A percentile compares a stretch with the other conserved stretches of the same genome.
phyloP scores from a whole-genome alignment of 2,888 invertebrate genomes.

The Phanerotoma sp. region DNA sequence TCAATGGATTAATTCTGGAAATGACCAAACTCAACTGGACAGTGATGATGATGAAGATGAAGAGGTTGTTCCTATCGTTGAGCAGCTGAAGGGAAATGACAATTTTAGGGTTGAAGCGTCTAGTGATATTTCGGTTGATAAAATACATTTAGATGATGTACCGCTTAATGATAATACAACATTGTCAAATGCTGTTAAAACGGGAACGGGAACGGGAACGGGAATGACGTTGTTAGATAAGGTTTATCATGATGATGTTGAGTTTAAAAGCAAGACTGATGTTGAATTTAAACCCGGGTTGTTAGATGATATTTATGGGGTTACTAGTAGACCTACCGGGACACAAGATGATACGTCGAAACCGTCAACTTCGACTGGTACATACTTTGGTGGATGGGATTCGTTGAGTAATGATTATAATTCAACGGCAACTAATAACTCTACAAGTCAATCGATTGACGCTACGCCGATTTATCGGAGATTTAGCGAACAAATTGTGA shows the following conservation, averaged over 20 bases:
- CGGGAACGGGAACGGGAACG: too few species aligned
- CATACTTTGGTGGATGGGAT: slow-evolving; percentile 35
- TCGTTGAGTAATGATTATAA: slow-evolving; percentile 29
- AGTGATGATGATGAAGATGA: not conserved
- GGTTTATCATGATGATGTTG: too few species aligned
- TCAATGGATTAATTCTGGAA: slow-evolving; percentile 16
- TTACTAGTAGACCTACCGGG: slow-evolving; percentile 49
- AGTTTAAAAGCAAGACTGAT: not conserved
- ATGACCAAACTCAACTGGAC: not conserved
- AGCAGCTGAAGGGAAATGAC: not conserved
- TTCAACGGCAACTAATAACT: slow-evolving; percentile 15
- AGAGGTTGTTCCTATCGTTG: not conserved
- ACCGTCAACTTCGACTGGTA: slow-evolving; percentile 47
- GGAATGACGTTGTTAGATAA: too few species aligned
- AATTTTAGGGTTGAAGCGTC: too few species aligned
- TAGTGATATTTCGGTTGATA: not conserved
- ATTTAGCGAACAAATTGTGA: slow-evolving; percentile 48
- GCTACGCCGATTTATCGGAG: slow-evolving; percentile 42
- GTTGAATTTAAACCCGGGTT: not conserved
- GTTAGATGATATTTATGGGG: slow-evolving; percentile 29
- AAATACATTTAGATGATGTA: not conserved
- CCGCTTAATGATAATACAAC: not conserved
- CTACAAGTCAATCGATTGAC: slow-evolving; percentile 26
- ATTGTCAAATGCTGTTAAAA: too few species aligned
- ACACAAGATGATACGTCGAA: slow-evolving; percentile 45